These are phyloP conservation scores for Phaonia tiefii DNA, from an alignment of 2,888 invertebrate species.

Conservation along the genomic window DNA sequence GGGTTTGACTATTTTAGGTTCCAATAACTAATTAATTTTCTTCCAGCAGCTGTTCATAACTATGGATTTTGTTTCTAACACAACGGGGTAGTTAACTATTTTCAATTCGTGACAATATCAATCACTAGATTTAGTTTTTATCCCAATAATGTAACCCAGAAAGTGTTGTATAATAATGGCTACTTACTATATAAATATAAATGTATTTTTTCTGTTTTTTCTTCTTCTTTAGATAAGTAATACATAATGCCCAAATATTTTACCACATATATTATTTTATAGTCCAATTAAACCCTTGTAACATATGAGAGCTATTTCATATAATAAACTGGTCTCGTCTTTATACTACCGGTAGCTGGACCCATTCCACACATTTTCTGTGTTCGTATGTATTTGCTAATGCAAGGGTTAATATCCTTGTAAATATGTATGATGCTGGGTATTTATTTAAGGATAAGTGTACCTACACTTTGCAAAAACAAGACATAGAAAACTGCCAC, in stretches of 20 bases:
- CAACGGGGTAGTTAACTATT: too few relatives aligned
- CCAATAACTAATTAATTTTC: too few relatives aligned
- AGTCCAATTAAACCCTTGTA: conserved; percentile 66
- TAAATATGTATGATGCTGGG: background rate
- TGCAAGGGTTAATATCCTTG: conserved; percentile 39
- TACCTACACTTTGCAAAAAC: conserved; percentile 6
- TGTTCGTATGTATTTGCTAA: conserved; percentile 16
- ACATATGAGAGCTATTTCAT: conserved; percentile 65
- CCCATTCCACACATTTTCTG: background rate
- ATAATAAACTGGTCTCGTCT: conserved; percentile 57
- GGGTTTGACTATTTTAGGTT: too few relatives aligned
- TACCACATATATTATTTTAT: conserved; percentile 66
- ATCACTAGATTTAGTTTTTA: too few relatives aligned
- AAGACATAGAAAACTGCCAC: background rate
- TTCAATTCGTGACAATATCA: too few relatives aligned
- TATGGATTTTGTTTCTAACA: too few relatives aligned
- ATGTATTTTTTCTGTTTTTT: too few relatives aligned
- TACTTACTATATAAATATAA: too few relatives aligned
- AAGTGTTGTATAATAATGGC: too few relatives aligned
- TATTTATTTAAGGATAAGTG: background rate
- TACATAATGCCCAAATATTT: conserved; percentile 52
- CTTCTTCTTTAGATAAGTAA: too few relatives aligned
- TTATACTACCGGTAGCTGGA: background rate
- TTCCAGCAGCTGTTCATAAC: too few relatives aligned
- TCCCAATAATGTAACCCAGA: too few relatives aligned